Conservation (phyloP, 2,113 vertebrate genomes). For the Rhinolophus sinicus region DNA sequence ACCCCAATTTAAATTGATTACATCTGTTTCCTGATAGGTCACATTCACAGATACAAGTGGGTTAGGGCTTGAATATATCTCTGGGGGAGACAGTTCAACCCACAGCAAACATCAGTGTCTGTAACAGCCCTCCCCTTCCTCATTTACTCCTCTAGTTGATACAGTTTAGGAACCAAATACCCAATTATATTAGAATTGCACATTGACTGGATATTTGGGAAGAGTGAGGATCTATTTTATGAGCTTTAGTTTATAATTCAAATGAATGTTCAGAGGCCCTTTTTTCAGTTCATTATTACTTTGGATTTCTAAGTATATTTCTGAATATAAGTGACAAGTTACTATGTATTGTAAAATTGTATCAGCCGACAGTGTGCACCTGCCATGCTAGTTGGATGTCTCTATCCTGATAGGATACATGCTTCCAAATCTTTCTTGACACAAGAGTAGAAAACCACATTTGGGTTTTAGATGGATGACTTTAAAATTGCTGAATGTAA, state of each 20-base stretch:
- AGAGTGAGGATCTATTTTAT: neutral
- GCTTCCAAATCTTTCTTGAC: neutral
- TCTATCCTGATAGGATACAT: neutral
- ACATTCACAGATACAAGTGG: neutral
- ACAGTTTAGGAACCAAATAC: neutral
- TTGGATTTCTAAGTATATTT: constrained; percentile 4
- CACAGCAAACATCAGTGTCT: neutral
- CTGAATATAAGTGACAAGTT: neutral
- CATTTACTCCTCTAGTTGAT: neutral
- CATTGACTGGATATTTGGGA: neutral
- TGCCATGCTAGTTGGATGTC: neutral
- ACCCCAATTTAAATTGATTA: neutral
- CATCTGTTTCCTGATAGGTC: neutral
- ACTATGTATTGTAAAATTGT: neutral
- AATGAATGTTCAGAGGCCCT: neutral
- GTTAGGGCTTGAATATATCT: neutral
- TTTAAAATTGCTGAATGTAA: constrained; percentile 46
- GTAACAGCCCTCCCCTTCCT: neutral
- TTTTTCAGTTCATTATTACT: constrained; percentile 2
- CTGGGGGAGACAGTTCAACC: neutral
- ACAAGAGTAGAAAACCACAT: neutral
- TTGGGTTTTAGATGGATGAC: neutral
- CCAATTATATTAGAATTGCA: neutral
- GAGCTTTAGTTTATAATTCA: neutral
- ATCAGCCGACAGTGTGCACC: neutral